These are phyloP conservation scores for Columba janthina DNA, from an alignment of 2,113 vertebrate genomes.

Conservation along the genomic window DNA sequence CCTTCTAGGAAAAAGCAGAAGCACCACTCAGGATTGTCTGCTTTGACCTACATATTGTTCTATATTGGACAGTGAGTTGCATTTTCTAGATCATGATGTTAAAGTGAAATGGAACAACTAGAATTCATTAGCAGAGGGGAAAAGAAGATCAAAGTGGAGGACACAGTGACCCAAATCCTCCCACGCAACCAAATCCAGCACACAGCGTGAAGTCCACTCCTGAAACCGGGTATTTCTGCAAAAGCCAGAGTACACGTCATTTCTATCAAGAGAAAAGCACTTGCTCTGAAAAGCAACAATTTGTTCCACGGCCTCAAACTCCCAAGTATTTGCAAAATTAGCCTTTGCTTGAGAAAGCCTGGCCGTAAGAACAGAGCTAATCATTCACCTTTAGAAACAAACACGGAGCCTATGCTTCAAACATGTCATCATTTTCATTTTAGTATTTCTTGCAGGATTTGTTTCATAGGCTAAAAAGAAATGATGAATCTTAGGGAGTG, in stretches of 20 bases:
- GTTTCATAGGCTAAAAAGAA: background rate
- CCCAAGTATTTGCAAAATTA: background rate
- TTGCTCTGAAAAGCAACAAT: background rate
- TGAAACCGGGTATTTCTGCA: background rate
- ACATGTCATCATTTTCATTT: background rate
- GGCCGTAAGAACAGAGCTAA: background rate
- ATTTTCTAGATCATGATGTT: background rate
- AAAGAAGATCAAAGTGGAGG: slow-evolving; percentile 58
- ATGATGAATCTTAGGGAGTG: fast-evolving
- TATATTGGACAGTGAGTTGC: background rate
- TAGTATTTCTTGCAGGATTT: background rate
- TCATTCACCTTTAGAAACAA: background rate
- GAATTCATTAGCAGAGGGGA: slow-evolving; percentile 4
- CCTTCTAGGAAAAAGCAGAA: background rate
- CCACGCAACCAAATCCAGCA: slow-evolving; percentile 23
- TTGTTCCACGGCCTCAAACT: background rate
- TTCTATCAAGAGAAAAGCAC: background rate
- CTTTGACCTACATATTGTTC: background rate
- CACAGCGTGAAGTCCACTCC: background rate
- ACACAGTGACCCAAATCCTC: slow-evolving; percentile 59
- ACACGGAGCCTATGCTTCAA: background rate
- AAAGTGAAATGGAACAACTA: background rate
- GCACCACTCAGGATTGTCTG: background rate
- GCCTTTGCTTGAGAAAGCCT: background rate
- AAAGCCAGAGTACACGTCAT: background rate